These are phyloP conservation scores for Onychomys torridus DNA, from an alignment of 2,797 vertebrate species.

Conservation along the genomic window DNA sequence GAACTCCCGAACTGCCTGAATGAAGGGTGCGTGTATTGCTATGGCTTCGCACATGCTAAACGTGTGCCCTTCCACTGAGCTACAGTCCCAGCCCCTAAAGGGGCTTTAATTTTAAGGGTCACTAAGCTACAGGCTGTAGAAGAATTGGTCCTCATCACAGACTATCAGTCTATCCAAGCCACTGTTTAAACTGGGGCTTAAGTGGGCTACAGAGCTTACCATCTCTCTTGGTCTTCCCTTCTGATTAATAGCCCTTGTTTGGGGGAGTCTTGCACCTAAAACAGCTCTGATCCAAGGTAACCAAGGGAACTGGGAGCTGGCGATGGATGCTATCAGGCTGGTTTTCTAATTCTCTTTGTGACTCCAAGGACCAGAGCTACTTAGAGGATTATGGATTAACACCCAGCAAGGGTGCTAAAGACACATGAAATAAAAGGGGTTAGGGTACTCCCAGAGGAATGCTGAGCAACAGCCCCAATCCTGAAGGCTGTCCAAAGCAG, in stretches of 20 bases:
- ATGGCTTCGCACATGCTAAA: not conserved
- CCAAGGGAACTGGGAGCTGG: not conserved
- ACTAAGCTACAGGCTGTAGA: not conserved
- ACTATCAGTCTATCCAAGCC: not conserved
- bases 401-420: fast-evolving
- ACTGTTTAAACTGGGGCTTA: not conserved
- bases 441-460: not conserved
- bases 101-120: not conserved
- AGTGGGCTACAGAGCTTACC: fast-evolving
- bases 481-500: not conserved
- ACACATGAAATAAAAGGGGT: not conserved
- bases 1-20: not conserved
- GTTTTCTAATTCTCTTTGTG: not conserved
- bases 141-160: not conserved
- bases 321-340: too few relatives aligned
- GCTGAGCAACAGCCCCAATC: not conserved
- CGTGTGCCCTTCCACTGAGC: not conserved
- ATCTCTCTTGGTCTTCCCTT: not conserved
- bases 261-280: not conserved
- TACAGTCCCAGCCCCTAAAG: not conserved
- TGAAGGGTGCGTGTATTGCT: not conserved
- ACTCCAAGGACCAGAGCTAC: not conserved
- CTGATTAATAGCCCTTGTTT: too few relatives aligned
- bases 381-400: too few relatives aligned
- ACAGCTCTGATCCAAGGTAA: not conserved